Percentiles rank a stretch among this genome's conserved stretches.
Conservation (phyloP, 2,888 invertebrate species). For the Aspidiotus destructor region DNA sequence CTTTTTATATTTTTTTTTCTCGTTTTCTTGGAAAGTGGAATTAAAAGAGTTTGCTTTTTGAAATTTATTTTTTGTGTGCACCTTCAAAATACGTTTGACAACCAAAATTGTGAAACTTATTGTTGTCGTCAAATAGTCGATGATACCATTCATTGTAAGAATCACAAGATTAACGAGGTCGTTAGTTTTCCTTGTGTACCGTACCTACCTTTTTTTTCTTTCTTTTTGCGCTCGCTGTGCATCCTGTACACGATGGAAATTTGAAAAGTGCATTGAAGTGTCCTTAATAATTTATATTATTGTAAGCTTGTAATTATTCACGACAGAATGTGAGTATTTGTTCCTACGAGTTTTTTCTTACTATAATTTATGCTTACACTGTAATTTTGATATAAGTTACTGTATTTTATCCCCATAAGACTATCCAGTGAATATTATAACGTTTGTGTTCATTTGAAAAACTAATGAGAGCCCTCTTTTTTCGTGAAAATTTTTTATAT, state of each 20-base stretch:
- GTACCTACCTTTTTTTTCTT: not conserved
- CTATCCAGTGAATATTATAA: slow-evolving; percentile 2
- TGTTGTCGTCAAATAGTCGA: no score
- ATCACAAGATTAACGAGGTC: not conserved
- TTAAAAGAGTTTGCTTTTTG: no score
- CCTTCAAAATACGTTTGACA: no score
- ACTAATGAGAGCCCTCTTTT: not conserved
- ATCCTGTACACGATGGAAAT: not conserved
- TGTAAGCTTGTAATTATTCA: slow-evolving; percentile 2
- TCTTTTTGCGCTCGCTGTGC: not conserved
- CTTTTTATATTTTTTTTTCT: no score
- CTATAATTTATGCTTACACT: not conserved
- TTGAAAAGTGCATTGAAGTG: slow-evolving; percentile 6
- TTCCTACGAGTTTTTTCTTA: slow-evolving; percentile 2
- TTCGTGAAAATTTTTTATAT: not conserved
- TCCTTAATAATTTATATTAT: slow-evolving; percentile 5
- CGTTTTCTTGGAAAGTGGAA: no score
- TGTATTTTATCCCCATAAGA: not conserved
- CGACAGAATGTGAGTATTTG: slow-evolving; percentile 2
- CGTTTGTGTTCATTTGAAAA: slow-evolving; percentile 2
- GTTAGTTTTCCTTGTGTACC: not conserved
- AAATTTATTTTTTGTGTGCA: no score
- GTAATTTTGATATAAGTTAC: not conserved
- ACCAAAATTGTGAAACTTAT: no score
- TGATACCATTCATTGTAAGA: no score